Evolutionary conservation across 1,140 invertebrate species (phyloP), one percentile per base, ranked within the genome.

Genomic region (Drosophila navojoa): DNA sequence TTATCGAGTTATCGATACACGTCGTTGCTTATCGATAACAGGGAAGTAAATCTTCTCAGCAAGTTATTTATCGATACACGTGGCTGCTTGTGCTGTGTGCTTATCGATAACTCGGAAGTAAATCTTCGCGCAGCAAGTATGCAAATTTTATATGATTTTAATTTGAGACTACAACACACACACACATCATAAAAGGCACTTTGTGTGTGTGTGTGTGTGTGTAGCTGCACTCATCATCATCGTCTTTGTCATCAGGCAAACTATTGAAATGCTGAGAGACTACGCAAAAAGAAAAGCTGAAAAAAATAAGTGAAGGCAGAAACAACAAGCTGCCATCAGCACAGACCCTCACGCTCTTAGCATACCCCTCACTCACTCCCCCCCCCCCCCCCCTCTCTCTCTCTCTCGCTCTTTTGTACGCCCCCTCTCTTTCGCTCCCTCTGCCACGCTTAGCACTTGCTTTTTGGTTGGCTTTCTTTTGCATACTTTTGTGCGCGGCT

Each of bases 101-200:
- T 25, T 22, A 55, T 38, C 53, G 27, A 53, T 50, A 25, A 27
- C 47, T n/a, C 9, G 6, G 7, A 16, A 52, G 25, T 38, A 27
- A 38, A 27, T 22, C 60, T 40, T 6, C 27, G 7, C 19, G 19
- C 15, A 29, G n/a, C 66, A 81, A 76, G 71, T 81, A 90, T 90
- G 87, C 75, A 90, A 84, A 90, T 90, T 90, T 78, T 90, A 90
- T 90, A 69, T 68, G 81, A 77, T 90, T 90, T 90, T 90, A 90
- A 90, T 90, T 87, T 90, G 79, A 13, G 72, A 71, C 44, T 50
- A 67, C 42, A 57, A 19, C 35, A 32, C 38, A 69, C 29, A 53
- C 29, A 22, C 35, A 54, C 19, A 42, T 29, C 11, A 25, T n/a
- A 58, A 32, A 16, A 45, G 6, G 32, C 32, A 32, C 32, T 32